phyloP scores from a whole-genome alignment of 2,797 vertebrate genomes.

The Hemitrygon akajei region DNA sequence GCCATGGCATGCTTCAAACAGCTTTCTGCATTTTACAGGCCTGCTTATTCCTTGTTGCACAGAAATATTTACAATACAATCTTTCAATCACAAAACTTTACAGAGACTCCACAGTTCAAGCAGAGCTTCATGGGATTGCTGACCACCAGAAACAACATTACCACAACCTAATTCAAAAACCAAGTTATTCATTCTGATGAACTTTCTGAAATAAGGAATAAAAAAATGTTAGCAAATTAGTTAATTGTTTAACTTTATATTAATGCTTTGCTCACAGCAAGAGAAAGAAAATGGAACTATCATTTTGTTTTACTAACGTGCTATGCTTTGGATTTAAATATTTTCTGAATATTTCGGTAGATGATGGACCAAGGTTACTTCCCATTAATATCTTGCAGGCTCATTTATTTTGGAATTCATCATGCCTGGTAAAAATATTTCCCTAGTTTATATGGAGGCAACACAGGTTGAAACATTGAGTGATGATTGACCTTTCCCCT shows the following conservation, averaged over 20 bases:
- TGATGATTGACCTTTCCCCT: not conserved
- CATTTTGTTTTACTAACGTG: not conserved
- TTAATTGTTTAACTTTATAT: slow-evolving; percentile 7
- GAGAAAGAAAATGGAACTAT: not conserved
- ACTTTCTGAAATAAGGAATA: not conserved
- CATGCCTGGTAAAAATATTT: not conserved
- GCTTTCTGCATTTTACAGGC: slow-evolving; percentile 37
- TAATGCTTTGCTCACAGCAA: not conserved
- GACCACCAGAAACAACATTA: slow-evolving; percentile 29
- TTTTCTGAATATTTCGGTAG: not conserved
- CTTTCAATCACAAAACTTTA: slow-evolving; percentile 38
- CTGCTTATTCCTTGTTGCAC: slow-evolving; percentile 38
- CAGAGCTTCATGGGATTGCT: slow-evolving; percentile 33
- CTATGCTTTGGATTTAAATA: slow-evolving; percentile 1
- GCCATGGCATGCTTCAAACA: slow-evolving; percentile 39
- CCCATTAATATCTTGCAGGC: not conserved
- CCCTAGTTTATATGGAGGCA: not conserved
- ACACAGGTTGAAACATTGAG: not conserved
- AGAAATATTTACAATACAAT: slow-evolving; percentile 39
- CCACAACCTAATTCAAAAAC: not conserved
- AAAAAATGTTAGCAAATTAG: not conserved
- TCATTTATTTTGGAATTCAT: not conserved
- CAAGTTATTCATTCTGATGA: not conserved
- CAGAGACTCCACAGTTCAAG: slow-evolving; percentile 38
- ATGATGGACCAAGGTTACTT: not conserved